Evolutionary conservation across 2,888 invertebrate genomes (phyloP), one percentile per base, ranked within the genome.

Genomic region (Lasius platythorax): DNA sequence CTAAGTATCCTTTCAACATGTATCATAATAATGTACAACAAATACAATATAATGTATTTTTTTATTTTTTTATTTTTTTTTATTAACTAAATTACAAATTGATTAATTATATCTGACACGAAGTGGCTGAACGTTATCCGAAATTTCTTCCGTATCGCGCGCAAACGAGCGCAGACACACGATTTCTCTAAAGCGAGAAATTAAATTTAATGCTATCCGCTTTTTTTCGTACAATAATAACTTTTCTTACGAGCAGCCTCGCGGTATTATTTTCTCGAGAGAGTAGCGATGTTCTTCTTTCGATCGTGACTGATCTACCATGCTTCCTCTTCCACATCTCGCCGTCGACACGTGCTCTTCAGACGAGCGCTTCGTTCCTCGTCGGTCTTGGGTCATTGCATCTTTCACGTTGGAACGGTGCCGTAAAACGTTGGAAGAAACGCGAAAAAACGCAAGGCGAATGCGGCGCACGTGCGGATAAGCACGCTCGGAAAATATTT

Each of bases 371-470:
- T 92, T 88, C 90, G 88, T 90, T 90, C 87, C 88, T 56, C 85
- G 28, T 83, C 87, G 86, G 88, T 91, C 91, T 90, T 89, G 91
- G 92, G 91, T 93, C 93, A 89, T 92, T 92, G 92, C 91, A 91
- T 89, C 91, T 84, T 89, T 91, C 87, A 88, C 86, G 72, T 83
- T 81, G 85, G 61, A 85, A 85, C 87, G 73, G 79, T 30, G 76
- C 86, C 74, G 88, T 87, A 56, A 88, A 83, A 82, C 83, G 87
- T 83, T 78, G 74, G 73, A 67, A 64, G 67, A 74, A 89, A 89
- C 92, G 88, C 87, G 87, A 87, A 92, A 91, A 93, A 92, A 91
- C 92, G 90, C 91, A 91, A 90, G 89, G 85, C 91, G 87, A 91
- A 91, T 89, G 87, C 92, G 85, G 85, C 88, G 91, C 92, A 92